Percentiles rank a stretch among this genome's conserved stretches.
Evolutionary conservation across 1,140 invertebrate species (phyloP).

Genomic region (Drosophila miranda): DNA sequence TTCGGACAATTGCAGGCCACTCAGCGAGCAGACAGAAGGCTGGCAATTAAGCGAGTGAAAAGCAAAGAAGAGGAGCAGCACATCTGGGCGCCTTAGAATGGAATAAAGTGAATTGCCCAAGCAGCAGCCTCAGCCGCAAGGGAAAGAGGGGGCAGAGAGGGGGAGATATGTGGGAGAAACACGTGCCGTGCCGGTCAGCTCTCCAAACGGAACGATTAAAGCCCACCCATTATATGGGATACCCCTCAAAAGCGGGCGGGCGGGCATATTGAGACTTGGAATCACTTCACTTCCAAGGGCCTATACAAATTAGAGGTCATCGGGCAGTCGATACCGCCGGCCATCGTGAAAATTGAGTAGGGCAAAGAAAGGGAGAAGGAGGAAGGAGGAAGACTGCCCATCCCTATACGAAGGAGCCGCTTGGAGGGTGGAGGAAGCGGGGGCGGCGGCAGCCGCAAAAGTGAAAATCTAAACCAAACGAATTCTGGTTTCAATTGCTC

Average conservation of each 20-base stretch:
- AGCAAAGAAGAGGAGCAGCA: conserved; percentile 33
- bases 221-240: no score
- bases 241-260: no score
- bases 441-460: conserved; percentile 59
- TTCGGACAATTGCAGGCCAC: conserved; percentile 51
- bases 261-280: no score
- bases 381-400: not conserved
- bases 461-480: conserved; percentile 78
- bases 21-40: conserved; percentile 25
- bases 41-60: conserved; percentile 65
- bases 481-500: conserved; percentile 80
- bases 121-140: conserved; percentile 22
- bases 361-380: conserved; percentile 27
- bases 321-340: no score
- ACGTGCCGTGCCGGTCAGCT: conserved; percentile 16
- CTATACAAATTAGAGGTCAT: no score
- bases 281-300: no score
- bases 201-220: not conserved
- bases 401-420: not conserved
- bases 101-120: conserved; percentile 53
- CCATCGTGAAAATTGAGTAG: conserved; percentile 25
- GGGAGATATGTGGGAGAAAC: conserved; percentile 8
- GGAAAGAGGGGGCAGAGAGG: not conserved
- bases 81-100: conserved; percentile 59
- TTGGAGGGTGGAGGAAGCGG: not conserved